These are phyloP conservation scores for Lasioglossum pauxillum DNA, from an alignment of 2,888 invertebrate species.

Conservation along the genomic window DNA sequence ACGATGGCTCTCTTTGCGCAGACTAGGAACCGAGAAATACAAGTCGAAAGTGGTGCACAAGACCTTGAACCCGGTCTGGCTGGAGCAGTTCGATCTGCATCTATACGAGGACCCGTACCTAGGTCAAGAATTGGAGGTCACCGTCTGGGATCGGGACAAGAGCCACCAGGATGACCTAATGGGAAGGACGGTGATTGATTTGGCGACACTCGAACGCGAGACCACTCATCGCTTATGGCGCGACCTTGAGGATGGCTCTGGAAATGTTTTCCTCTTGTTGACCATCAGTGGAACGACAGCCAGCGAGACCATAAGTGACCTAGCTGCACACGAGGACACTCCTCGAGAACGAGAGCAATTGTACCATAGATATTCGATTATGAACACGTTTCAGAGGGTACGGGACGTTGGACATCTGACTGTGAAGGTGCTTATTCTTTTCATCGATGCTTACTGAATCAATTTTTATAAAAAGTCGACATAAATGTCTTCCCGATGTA, in stretches of 20 bases:
- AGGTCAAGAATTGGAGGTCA: slow-evolving; percentile 95
- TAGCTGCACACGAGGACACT: slow-evolving; percentile 93
- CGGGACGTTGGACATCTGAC: slow-evolving; percentile 97
- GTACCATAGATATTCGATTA: slow-evolving; percentile 77
- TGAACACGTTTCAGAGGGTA: slow-evolving; percentile 89
- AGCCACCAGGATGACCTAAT: slow-evolving; percentile 94
- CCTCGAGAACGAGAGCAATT: slow-evolving; percentile 88
- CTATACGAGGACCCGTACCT: slow-evolving; percentile 93
- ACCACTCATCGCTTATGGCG: slow-evolving; percentile 96
- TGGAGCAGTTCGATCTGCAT: slow-evolving; percentile 99
- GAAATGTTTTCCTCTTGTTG: slow-evolving; percentile 93
- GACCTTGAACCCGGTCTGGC: slow-evolving; percentile 95
- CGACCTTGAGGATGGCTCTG: slow-evolving; percentile 95
- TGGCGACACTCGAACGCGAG: slow-evolving; percentile 93
- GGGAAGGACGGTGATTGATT: slow-evolving; percentile 93
- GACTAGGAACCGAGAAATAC: slow-evolving; percentile 98
- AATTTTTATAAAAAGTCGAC: neutral
- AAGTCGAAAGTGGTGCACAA: slow-evolving; percentile 96
- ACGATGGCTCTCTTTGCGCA: slow-evolving; percentile 78
- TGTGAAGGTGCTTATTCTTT: slow-evolving; percentile 90
- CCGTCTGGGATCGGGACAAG: slow-evolving; percentile 95
- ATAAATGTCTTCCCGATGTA: neutral
- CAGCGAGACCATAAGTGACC: slow-evolving; percentile 95
- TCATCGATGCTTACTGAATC: neutral
- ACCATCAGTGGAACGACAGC: slow-evolving; percentile 98